phyloP scores from a whole-genome alignment of 1,140 invertebrate genomes.

The fruit fly (Drosophila melanogaster) region DNA sequence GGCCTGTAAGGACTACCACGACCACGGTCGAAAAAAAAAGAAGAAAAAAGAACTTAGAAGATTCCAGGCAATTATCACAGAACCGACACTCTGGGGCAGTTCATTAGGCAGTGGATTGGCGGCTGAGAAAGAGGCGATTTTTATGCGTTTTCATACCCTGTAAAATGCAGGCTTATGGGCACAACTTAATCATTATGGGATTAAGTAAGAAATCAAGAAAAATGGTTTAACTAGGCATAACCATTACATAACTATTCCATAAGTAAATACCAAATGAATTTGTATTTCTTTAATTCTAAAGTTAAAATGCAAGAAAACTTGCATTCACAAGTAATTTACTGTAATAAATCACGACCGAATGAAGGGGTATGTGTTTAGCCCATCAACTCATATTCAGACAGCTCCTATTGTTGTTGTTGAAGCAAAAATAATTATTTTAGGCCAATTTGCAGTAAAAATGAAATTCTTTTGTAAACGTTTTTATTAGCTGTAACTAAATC shows the following conservation, averaged over 20 bases:
- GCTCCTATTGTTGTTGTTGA: constrained; percentile 40
- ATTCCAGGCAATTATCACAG: constrained; percentile 58
- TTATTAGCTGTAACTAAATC: constrained; percentile 77
- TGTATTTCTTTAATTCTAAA: no score
- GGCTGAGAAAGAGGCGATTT: constrained; percentile 35
- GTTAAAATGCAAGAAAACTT: no score
- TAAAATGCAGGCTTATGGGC: background rate
- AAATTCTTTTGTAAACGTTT: constrained; percentile 75
- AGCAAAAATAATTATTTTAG: constrained; percentile 71
- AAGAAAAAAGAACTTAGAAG: background rate
- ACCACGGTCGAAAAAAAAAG: background rate
- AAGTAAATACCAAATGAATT: no score
- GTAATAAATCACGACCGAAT: no score
- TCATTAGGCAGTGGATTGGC: constrained; percentile 48
- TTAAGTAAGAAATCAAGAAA: background rate
- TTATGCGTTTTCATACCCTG: constrained; percentile 48
- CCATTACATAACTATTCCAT: no score
- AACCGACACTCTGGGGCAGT: constrained; percentile 31
- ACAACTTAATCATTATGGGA: background rate
- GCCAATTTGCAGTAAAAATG: constrained; percentile 81
- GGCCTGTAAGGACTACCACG: constrained; percentile 18
- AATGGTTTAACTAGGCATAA: background rate
- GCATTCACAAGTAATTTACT: no score
- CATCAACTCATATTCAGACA: constrained; percentile 17
- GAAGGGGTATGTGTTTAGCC: background rate